These are phyloP conservation scores for Mesitornis unicolor DNA, from an alignment of 2,113 vertebrate genomes.

Conservation along the genomic window DNA sequence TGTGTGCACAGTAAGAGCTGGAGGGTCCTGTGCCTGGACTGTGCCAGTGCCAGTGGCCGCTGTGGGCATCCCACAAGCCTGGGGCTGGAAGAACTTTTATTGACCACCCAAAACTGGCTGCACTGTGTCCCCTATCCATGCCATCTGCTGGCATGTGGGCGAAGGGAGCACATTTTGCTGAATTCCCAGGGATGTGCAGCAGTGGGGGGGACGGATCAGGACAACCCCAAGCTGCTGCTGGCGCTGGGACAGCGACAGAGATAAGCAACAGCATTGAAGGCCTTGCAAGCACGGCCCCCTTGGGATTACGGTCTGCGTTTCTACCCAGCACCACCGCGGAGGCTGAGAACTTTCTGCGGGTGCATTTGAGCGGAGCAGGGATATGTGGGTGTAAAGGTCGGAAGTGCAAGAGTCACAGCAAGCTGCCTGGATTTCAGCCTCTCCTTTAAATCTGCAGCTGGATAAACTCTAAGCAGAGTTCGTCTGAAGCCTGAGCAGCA, in stretches of 20 bases:
- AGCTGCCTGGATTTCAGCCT: constrained; percentile 1
- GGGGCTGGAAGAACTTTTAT: not conserved
- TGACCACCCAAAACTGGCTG: not conserved
- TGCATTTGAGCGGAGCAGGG: not conserved
- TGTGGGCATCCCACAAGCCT: rapidly evolving
- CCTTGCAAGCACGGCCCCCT: rapidly evolving
- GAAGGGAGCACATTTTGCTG: rapidly evolving
- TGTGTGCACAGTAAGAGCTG: not conserved
- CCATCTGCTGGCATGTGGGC: rapidly evolving
- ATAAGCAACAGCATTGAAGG: rapidly evolving
- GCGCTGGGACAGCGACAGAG: rapidly evolving
- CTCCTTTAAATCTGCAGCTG: not conserved
- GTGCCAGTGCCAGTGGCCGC: not conserved
- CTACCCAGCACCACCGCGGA: not conserved
- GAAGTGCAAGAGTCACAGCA: rapidly evolving
- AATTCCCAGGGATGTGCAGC: not conserved
- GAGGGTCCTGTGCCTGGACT: rapidly evolving
- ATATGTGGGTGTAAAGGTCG: not conserved
- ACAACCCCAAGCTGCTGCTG: not conserved
- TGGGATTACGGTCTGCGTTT: not conserved
- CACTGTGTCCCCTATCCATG: rapidly evolving
- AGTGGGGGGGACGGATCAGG: rapidly evolving
- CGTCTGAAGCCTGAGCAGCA: rapidly evolving
- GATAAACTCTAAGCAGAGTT: not conserved
- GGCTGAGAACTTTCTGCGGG: not conserved